Evolutionary conservation across 2,888 invertebrate genomes (phyloP).

Genomic region (Bhutanitis thaidina): DNA sequence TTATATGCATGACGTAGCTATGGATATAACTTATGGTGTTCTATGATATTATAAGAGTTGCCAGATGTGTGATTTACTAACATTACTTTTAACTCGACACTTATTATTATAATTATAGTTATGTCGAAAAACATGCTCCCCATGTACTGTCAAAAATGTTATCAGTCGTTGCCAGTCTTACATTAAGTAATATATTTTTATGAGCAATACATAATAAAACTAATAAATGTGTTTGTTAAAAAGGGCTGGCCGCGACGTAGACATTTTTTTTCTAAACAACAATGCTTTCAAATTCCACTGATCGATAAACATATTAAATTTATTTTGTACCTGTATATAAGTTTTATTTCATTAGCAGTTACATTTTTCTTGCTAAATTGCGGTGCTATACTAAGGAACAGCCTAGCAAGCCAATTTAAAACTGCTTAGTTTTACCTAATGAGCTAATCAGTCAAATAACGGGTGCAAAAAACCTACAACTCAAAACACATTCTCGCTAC

Average conservation of each 20-base stretch:
- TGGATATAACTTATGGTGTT: slow-evolving; percentile 43
- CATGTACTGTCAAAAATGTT: slow-evolving; percentile 13
- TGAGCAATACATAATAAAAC: no score
- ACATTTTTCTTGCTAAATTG: not conserved
- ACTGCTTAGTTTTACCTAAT: not conserved
- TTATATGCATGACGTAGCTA: slow-evolving; percentile 51
- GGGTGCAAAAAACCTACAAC: not conserved
- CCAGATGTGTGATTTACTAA: slow-evolving; percentile 71
- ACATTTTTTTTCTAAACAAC: no score
- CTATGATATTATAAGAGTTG: slow-evolving; percentile 54
- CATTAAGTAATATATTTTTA: not conserved
- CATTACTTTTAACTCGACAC: slow-evolving; percentile 29
- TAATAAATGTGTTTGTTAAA: no score
- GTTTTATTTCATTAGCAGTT: no score
- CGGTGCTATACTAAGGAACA: slow-evolving; percentile 22
- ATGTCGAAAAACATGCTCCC: slow-evolving; percentile 12
- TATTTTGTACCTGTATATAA: no score
- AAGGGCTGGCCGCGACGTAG: no score
- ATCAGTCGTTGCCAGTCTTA: not conserved
- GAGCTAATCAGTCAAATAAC: slow-evolving; percentile 13
- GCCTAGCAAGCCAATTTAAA: not conserved
- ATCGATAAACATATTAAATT: no score
- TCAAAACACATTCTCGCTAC: no score
- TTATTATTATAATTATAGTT: slow-evolving; percentile 5
- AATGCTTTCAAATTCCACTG: no score